Percentiles rank a stretch among this genome's conserved stretches.
Conservation (phyloP, 2,797 vertebrate genomes). For the Arremon aurantiirostris region DNA sequence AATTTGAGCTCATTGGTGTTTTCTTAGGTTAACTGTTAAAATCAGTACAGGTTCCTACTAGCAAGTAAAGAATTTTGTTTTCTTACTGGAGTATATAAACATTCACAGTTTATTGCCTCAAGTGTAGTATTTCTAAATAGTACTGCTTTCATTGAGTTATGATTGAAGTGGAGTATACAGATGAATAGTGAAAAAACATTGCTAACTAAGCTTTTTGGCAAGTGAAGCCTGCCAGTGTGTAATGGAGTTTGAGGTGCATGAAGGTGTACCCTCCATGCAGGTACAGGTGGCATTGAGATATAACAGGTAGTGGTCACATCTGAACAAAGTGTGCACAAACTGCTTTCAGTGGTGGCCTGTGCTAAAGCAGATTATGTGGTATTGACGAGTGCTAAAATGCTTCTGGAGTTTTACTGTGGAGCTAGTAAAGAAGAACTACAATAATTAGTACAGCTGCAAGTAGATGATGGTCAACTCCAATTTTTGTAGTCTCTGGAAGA, state of each 20-base stretch:
- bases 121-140: background rate
- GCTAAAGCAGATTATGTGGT: background rate
- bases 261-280: fast-evolving
- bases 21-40: background rate
- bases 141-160: background rate
- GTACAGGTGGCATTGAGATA: background rate
- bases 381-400: background rate
- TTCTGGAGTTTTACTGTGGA: background rate
- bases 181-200: background rate
- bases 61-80: background rate
- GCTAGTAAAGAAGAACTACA: background rate
- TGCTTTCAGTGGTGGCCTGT: fast-evolving
- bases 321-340: background rate
- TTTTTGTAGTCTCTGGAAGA: background rate
- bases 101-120: background rate
- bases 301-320: background rate
- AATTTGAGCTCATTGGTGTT: background rate
- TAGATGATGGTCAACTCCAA: background rate
- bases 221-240: background rate
- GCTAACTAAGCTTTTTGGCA: background rate
- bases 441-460: background rate
- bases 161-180: background rate
- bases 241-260: background rate
- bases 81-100: background rate
- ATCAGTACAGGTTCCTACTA: background rate